Conservation (phyloP, 1,140 invertebrate genomes). For the Anastrepha obliqua region DNA sequence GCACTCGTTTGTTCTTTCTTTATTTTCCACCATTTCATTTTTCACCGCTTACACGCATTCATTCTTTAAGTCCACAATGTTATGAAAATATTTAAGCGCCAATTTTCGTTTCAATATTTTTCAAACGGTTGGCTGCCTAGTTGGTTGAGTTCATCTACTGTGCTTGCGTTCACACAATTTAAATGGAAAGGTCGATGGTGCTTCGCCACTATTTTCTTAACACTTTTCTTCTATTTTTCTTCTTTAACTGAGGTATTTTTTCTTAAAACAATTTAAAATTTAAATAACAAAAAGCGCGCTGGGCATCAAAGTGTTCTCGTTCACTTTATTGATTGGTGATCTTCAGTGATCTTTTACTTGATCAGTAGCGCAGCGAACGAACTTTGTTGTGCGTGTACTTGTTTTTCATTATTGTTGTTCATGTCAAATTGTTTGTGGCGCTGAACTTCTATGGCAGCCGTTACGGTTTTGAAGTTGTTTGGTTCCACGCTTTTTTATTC, state of each 20-base stretch:
- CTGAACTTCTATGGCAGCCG: constrained; percentile 44
- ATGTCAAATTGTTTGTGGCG: constrained; percentile 45
- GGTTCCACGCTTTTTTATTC: constrained; percentile 8
- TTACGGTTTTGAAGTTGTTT: constrained; percentile 2
- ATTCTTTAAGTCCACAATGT: constrained; percentile 31
- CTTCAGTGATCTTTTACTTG: constrained; percentile 32
- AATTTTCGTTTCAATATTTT: constrained; percentile 62
- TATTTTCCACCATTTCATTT: background rate
- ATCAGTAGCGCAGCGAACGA: background rate
- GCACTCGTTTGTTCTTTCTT: background rate
- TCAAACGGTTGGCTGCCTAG: background rate
- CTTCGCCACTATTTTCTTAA: background rate
- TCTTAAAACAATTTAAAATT: constrained; percentile 55
- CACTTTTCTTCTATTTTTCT: constrained; percentile 15
- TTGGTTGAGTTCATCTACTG: background rate
- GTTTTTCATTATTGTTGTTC: constrained; percentile 33
- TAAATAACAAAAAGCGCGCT: constrained; percentile 53
- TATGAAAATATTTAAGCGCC: constrained; percentile 72
- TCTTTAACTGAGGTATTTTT: constrained; percentile 24
- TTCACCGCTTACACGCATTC: constrained; percentile 27
- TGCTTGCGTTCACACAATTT: constrained; percentile 46
- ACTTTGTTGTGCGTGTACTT: background rate
- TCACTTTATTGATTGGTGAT: constrained; percentile 50
- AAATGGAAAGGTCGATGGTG: background rate
- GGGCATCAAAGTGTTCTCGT: constrained; percentile 23